Base-by-base conservation (phyloP, 2,888 invertebrate genomes). In the Tetranychus truncatus region DNA sequence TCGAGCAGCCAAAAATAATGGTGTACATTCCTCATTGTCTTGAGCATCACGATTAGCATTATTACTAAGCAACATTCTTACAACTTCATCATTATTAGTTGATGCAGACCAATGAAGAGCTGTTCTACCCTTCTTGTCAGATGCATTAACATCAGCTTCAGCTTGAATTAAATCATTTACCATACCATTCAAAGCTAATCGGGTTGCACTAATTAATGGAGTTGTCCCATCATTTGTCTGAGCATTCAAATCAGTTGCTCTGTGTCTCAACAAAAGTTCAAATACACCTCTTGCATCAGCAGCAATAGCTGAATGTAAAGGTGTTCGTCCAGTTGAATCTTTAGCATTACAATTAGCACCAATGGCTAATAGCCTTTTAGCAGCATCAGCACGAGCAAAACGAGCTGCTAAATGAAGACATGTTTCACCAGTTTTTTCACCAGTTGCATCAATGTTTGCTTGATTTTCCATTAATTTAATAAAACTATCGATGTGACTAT, bases 61-160 rank as follows among this genome's bases (percentile, higher is more conserved):
- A 81, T 95, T 92, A 77, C 90, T 88, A 6, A 97, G 83, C 11
- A 95, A 84, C 55, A 92, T 89, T 80, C 92, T 91, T 5, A 95
- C 92, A 0, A 95, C 95, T 80, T 93, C 93, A 0, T 92, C 90
- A 80, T 96, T 95, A 82, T 96, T 95, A 7, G 95, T 95, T 1
- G 95, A 92, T 0, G 97, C 94, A 0, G 97, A 97, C 95, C 96
- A 97, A 83, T 99, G 99, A 11, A 99, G 86, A 0, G 97, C 95
- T 0, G 97, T 96, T 76, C 77, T 78, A 67, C 93, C 93, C 77
- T 90, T 89, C 83, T 95, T 94, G 82, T 96, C 96, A 0, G 94
- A 90, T 0, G 93, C 91, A 83, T 96, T 96, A 71, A 96, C 92
- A 80, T 96, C 96, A 0, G 94, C 94, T 81, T 95, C 95, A 0